These are phyloP conservation scores for Momotus momota DNA, from an alignment of 2,797 vertebrate genomes.

Conservation along the genomic window DNA sequence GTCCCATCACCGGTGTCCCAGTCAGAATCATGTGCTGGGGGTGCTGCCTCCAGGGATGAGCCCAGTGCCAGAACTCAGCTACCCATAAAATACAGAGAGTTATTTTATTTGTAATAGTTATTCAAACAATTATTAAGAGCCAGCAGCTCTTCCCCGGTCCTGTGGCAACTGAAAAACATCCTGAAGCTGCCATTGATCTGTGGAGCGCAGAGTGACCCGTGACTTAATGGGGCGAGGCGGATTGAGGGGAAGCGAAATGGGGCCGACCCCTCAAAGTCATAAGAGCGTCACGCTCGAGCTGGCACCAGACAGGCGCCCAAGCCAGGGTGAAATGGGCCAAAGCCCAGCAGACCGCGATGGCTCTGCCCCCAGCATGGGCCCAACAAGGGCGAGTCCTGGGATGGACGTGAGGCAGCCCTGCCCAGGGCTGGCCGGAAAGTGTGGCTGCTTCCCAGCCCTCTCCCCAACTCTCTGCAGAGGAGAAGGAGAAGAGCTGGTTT, in stretches of 20 bases:
- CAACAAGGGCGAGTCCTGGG: rapidly evolving
- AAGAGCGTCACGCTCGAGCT: neutral
- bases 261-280: neutral
- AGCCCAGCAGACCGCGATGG: constrained; percentile 56
- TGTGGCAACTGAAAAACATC: rapidly evolving
- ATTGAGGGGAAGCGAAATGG: rapidly evolving
- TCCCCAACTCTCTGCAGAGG: neutral
- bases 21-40: rapidly evolving
- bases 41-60: neutral
- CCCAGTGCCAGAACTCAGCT: neutral
- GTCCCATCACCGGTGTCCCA: rapidly evolving
- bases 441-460: neutral
- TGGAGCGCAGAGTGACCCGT: rapidly evolving
- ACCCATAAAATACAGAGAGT: neutral
- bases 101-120: neutral
- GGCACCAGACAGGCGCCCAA: rapidly evolving
- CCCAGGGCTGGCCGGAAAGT: neutral
- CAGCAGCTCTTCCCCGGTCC: rapidly evolving
- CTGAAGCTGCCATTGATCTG: constrained; percentile 25
- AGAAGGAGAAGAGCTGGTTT: neutral
- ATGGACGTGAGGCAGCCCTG: rapidly evolving
- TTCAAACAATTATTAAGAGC: neutral
- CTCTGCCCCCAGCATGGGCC: neutral
- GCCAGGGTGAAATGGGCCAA: neutral
- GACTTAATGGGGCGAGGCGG: neutral